A percentile compares a stretch with the other conserved stretches of the same genome.
Evolutionary conservation across 2,797 vertebrate genomes (phyloP).

Genomic region (Lepilemur septentrionalis): DNA sequence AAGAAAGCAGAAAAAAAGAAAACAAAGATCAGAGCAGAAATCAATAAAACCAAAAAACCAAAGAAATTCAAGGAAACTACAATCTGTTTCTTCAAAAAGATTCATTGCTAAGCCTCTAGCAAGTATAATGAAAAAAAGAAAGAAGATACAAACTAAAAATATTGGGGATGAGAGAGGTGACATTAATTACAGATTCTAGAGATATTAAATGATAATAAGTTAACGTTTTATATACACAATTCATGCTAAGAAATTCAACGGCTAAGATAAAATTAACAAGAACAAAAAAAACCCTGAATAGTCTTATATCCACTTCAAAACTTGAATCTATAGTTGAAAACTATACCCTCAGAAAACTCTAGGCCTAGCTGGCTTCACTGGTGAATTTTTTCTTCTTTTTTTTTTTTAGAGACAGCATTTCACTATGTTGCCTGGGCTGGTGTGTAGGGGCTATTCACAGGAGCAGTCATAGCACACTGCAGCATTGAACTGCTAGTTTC

Average conservation of each 20-base stretch:
- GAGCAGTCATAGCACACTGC: no score
- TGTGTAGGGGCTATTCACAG: no score
- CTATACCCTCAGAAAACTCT: neutral
- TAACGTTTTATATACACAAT: neutral
- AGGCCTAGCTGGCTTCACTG: neutral
- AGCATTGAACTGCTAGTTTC: neutral
- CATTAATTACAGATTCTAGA: neutral
- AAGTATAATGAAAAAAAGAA: neutral
- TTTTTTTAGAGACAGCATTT: neutral
- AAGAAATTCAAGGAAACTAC: neutral
- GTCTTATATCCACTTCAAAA: neutral
- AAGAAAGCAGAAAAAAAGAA: neutral
- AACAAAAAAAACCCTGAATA: neutral
- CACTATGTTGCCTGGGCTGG: no score
- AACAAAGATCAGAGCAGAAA: neutral
- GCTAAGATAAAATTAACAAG: neutral
- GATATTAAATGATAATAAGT: neutral
- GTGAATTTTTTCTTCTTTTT: neutral
- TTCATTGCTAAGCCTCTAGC: neutral
- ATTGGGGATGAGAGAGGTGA: neutral
- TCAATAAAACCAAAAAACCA: neutral
- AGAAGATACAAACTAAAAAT: neutral
- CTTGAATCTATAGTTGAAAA: neutral
- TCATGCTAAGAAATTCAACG: neutral
- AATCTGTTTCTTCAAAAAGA: neutral